Evolutionary conservation across 2,113 vertebrate species (phyloP), one percentile per base, ranked within the genome.

Genomic region (Andinoacara biseriatus): DNA sequence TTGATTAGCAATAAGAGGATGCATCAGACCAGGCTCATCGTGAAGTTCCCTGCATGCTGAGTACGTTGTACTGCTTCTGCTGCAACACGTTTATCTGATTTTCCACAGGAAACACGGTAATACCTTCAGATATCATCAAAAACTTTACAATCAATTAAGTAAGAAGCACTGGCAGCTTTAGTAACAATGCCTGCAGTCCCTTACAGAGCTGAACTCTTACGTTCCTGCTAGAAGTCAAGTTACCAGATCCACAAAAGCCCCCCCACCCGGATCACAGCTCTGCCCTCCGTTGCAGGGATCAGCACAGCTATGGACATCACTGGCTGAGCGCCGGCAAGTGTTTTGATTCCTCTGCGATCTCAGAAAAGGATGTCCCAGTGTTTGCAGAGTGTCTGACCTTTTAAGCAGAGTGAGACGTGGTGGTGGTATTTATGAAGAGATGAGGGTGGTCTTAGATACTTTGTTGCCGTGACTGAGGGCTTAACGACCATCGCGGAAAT

Each of bases 301-400:
- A 35, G 20, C 82, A 49, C 94, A 94, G 89, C 91, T 94, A 92
- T 43, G 76, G 57, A 85, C 72, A 82, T 86, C 62, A 67, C 76
- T 63, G 63, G 49, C 85, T 46, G 31, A 29, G 82, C 76, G 84
- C 91, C 85, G 40, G 5, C 31, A 24, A 29, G 31, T 89, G 91
- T 90, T 92, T 90, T 87, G 76, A 90, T 87, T 88, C 54, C 35
- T 81, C 81, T 56, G 72, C 75, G 18, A 59, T 76, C 83, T 86
- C 77, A 77, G 63, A 77, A 79, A 83, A 81, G 49, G 62, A 58
- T 78, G 33, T 35, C 24, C 60, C 2, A 72, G 58, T 83, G 83
- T 88, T 89, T 87, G 74, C 76, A 26, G 81, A 90, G 85, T 15
- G 58, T 84, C 78, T 80, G 90, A 87, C 38, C 78, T 76, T 69